Percentiles rank a stretch among this genome's conserved stretches.
Evolutionary conservation across 1,140 invertebrate genomes (phyloP).

Genomic region (Pseudomyrmex flavicornis): DNA sequence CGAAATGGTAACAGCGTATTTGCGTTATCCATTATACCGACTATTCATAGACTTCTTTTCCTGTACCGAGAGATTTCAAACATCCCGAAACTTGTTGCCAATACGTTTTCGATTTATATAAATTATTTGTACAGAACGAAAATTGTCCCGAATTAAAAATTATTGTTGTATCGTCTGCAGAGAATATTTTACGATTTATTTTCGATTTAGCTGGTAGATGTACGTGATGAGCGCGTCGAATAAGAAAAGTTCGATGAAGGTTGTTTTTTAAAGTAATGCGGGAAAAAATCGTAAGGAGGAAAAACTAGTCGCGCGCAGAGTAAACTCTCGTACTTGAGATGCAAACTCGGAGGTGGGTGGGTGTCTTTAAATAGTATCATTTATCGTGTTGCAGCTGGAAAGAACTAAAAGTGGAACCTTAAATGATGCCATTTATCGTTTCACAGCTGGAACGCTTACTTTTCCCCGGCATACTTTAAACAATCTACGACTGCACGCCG

Average conservation of each 20-base stretch:
- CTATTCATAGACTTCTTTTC: conserved; percentile 18
- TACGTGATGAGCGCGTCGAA: neutral
- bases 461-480: conserved; percentile 65
- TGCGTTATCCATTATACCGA: neutral
- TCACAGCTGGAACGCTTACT: conserved; percentile 67
- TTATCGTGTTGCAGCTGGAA: conserved; percentile 70
- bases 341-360: conserved; percentile 62
- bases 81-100: no score
- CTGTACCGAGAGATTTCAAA: no score
- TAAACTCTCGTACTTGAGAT: conserved; percentile 58
- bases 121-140: neutral
- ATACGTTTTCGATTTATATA: no score
- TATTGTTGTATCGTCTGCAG: no score
- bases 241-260: conserved; percentile 20
- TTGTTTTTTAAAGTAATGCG: conserved; percentile 29
- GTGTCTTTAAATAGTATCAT: conserved; percentile 67
- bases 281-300: conserved; percentile 29
- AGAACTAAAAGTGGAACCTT: conserved; percentile 71
- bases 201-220: no score
- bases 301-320: conserved; percentile 34
- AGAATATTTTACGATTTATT: neutral
- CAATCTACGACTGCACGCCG: conserved; percentile 54
- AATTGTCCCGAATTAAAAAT: no score
- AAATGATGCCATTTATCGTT: conserved; percentile 74
- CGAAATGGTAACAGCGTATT: neutral